Percentiles rank a stretch among this genome's conserved stretches.
Evolutionary conservation across 1,140 invertebrate species (phyloP).

Genomic region (Caenorhabditis brenneri): DNA sequence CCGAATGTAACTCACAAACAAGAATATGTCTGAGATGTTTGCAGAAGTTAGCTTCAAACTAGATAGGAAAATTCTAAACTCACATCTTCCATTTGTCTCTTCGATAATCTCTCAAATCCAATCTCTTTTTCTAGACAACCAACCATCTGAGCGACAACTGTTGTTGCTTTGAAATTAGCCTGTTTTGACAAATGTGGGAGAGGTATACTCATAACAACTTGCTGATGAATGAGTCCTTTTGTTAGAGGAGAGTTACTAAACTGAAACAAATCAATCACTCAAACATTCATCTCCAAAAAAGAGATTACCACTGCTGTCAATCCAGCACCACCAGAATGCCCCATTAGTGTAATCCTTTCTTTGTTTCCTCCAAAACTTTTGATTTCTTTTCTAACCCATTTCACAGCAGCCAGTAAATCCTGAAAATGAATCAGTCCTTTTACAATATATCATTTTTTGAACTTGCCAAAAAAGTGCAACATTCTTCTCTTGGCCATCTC

Average conservation of each 20-base stretch:
- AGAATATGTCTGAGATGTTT: neutral
- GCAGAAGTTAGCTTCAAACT: no score
- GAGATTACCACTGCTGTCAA: constrained; percentile 75
- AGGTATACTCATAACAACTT: neutral
- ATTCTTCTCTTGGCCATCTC: constrained; percentile 22
- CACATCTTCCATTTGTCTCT: no score
- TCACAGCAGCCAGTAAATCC: constrained; percentile 61
- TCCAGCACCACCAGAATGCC: constrained; percentile 85
- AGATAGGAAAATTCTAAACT: no score
- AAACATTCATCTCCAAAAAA: no score
- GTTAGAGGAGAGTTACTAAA: neutral
- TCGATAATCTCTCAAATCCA: neutral
- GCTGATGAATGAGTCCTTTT: neutral
- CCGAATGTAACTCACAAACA: neutral
- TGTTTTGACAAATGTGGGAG: neutral
- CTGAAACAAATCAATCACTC: neutral
- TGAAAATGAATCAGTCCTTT: neutral
- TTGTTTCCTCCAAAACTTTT: constrained; percentile 88
- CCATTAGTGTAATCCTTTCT: constrained; percentile 89
- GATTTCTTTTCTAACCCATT: constrained; percentile 85
- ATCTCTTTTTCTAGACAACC: neutral
- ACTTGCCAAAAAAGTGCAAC: constrained; percentile 27
- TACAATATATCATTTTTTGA: neutral
- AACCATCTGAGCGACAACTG: neutral
- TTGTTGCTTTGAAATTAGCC: neutral